Evolutionary conservation across 2,797 vertebrate genomes (phyloP).

Genomic region (Buceros bicornis): DNA sequence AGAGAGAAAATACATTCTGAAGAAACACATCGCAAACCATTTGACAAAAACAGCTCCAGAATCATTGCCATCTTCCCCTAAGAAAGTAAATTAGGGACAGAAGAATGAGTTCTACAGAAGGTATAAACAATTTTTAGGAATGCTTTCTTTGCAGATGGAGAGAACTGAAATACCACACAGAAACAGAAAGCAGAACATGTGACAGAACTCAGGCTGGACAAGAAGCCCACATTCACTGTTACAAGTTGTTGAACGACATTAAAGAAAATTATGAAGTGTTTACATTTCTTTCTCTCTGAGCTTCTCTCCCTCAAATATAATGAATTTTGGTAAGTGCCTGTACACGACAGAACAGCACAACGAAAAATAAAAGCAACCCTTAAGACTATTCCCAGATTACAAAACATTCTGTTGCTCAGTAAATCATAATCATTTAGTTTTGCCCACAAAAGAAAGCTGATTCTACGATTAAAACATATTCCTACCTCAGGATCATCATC

Average conservation of each 20-base stretch:
- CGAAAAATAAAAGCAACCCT: neutral
- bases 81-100: neutral
- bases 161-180: neutral
- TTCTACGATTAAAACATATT: neutral
- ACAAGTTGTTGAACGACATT: neutral
- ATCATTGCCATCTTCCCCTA: neutral
- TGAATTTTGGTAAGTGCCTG: neutral
- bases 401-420: neutral
- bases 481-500: slow-evolving; percentile 96
- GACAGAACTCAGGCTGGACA: neutral
- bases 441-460: neutral
- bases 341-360: neutral
- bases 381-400: neutral
- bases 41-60: neutral
- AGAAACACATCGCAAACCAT: neutral
- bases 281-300: neutral
- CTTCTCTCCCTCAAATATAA: neutral
- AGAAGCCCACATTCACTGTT: neutral
- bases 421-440: neutral
- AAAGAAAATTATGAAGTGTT: neutral
- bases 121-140: neutral
- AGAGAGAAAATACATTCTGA: neutral
- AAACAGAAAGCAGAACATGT: neutral
- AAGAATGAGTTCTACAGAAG: neutral
- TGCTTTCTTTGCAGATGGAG: neutral